Conservation (phyloP, 2,797 vertebrate genomes). For the Heteromormyrus szaboi region DNA sequence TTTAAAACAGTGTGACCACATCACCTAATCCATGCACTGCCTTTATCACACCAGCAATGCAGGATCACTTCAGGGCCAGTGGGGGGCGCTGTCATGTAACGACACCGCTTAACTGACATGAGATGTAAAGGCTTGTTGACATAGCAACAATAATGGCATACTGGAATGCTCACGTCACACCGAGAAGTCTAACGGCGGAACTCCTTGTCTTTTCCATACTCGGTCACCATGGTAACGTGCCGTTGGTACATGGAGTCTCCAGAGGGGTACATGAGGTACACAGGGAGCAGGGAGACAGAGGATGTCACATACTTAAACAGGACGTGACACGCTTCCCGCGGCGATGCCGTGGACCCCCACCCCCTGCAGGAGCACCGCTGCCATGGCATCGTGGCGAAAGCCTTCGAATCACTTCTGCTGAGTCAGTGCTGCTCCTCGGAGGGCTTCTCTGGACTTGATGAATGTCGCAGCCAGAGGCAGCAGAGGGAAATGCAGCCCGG, state of each 20-base stretch:
- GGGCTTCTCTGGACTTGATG: background rate
- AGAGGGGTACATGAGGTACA: background rate
- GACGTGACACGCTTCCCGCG: background rate
- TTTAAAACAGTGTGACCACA: background rate
- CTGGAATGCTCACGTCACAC: background rate
- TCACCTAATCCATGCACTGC: background rate
- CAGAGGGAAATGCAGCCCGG: background rate
- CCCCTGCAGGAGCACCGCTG: background rate
- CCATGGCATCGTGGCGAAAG: background rate
- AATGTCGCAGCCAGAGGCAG: background rate
- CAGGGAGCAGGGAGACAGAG: background rate
- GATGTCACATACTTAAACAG: background rate
- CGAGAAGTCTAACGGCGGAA: background rate
- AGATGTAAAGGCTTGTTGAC: background rate
- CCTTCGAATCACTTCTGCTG: background rate
- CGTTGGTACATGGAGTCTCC: background rate
- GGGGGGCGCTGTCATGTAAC: background rate
- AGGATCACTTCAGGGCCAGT: background rate
- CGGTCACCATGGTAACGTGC: background rate
- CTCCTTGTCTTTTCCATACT: background rate
- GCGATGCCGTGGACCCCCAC: background rate
- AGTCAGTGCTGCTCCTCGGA: background rate
- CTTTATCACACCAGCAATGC: background rate
- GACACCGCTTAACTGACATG: background rate
- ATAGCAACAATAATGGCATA: background rate